Evolutionary conservation across 2,113 vertebrate species (phyloP).

Genomic region (Paratilapia polleni): DNA sequence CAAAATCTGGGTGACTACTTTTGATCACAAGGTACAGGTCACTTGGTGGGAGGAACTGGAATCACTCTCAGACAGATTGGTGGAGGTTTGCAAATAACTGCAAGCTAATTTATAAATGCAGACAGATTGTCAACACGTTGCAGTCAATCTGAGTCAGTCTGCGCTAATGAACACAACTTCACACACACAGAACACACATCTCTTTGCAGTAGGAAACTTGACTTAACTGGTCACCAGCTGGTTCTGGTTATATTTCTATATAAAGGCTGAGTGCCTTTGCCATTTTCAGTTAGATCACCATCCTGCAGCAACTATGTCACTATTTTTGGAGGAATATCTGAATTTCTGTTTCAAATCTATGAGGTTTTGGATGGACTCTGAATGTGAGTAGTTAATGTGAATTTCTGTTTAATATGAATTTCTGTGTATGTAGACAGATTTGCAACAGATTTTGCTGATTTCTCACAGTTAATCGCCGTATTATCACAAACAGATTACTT

Average conservation of each 20-base stretch:
- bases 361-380: background rate
- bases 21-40: background rate
- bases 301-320: background rate
- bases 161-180: background rate
- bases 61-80: background rate
- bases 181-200: background rate
- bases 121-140: background rate
- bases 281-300: background rate
- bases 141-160: too few species aligned
- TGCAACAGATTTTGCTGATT: background rate
- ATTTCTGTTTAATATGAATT: background rate
- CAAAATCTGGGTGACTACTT: background rate
- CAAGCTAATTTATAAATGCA: background rate
- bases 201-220: background rate
- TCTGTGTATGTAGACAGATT: background rate
- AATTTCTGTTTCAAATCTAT: background rate
- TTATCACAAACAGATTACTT: background rate
- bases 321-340: background rate
- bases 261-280: background rate
- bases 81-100: background rate
- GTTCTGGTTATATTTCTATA: background rate
- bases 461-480: background rate
- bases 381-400: background rate
- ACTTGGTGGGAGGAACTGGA: background rate
- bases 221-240: background rate